Percentiles rank a stretch among this genome's conserved stretches.
These are phyloP conservation scores for Thamnaconus septentrionalis DNA, from an alignment of 2,113 vertebrate species.

Conservation along the genomic window DNA sequence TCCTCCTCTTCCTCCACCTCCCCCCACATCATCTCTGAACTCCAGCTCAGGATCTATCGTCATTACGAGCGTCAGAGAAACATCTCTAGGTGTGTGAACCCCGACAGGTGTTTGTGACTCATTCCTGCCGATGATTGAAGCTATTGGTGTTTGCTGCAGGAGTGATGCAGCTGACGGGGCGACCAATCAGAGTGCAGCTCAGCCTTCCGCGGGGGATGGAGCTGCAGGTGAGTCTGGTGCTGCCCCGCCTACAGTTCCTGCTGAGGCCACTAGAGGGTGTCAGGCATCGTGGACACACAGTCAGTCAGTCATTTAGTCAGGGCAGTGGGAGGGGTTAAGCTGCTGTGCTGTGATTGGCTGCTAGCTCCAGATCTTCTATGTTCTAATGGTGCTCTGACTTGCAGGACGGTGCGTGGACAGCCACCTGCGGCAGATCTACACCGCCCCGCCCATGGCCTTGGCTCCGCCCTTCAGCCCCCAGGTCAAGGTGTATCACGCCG, in stretches of 20 bases:
- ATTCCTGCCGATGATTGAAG: neutral
- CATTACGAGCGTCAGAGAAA: conserved; percentile 42
- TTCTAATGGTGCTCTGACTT: too few relatives aligned
- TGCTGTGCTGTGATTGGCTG: too few relatives aligned
- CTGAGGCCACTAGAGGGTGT: too few relatives aligned
- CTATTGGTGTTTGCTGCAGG: conserved; percentile 14
- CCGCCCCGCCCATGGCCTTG: conserved; percentile 82
- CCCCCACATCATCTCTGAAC: conserved; percentile 43
- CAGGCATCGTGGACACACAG: too few relatives aligned
- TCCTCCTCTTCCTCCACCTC: conserved; percentile 60
- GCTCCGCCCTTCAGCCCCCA: conserved; percentile 84
- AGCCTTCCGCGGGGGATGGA: neutral
- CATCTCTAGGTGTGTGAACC: conserved; percentile 25
- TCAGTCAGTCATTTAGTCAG: too few relatives aligned
- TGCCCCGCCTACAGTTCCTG: too few relatives aligned
- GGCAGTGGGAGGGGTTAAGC: too few relatives aligned
- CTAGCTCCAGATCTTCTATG: too few relatives aligned
- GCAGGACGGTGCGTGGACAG: conserved; percentile 80
- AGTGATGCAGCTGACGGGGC: neutral
- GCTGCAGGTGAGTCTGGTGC: conserved; percentile 21
- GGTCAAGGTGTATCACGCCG: conserved; percentile 86
- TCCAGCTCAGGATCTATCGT: conserved; percentile 47
- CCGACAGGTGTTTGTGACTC: too few relatives aligned
- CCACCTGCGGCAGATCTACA: conserved; percentile 86
- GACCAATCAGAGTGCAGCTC: conserved; percentile 23